A percentile compares a stretch with the other conserved stretches of the same genome.
Evolutionary conservation across 2,797 vertebrate genomes (phyloP).

Genomic region (Coracias cyanogaster): DNA sequence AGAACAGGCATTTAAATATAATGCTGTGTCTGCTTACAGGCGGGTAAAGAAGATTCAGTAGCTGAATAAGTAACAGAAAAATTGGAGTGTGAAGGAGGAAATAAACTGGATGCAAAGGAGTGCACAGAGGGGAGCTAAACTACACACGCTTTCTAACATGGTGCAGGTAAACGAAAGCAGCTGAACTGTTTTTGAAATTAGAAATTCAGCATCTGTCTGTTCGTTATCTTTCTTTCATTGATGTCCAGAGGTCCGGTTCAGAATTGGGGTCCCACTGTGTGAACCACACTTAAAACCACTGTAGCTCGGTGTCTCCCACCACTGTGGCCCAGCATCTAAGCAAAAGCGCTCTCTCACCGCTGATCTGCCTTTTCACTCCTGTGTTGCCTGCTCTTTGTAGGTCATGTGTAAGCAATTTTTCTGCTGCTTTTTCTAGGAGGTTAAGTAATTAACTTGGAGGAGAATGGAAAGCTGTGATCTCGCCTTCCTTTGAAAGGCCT

Average conservation of each 20-base stretch:
- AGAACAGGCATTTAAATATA: constrained; percentile 12
- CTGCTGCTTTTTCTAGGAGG: constrained; percentile 46
- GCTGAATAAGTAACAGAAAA: not conserved
- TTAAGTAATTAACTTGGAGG: constrained; percentile 59
- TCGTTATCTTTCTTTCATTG: not conserved
- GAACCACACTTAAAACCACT: not conserved
- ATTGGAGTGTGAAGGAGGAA: not conserved
- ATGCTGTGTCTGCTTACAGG: not conserved
- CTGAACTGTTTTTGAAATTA: not conserved
- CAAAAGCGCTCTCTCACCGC: not conserved
- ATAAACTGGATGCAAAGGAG: not conserved
- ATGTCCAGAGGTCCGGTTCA: not conserved
- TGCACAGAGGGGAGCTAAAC: not conserved
- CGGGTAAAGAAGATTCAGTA: not conserved
- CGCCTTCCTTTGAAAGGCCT: constrained; percentile 10
- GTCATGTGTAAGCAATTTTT: constrained; percentile 55
- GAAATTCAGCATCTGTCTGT: not conserved
- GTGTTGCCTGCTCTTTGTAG: constrained; percentile 15
- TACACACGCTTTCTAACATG: accelerated
- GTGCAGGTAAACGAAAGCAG: not conserved
- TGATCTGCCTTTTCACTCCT: constrained; percentile 12
- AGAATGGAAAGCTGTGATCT: constrained; percentile 57
- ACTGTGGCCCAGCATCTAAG: not conserved
- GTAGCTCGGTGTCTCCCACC: not conserved
- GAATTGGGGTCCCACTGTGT: not conserved